Evolutionary conservation across 2,888 invertebrate species (phyloP), one percentile per base, ranked within the genome.

Genomic region (Cephus runcator): DNA sequence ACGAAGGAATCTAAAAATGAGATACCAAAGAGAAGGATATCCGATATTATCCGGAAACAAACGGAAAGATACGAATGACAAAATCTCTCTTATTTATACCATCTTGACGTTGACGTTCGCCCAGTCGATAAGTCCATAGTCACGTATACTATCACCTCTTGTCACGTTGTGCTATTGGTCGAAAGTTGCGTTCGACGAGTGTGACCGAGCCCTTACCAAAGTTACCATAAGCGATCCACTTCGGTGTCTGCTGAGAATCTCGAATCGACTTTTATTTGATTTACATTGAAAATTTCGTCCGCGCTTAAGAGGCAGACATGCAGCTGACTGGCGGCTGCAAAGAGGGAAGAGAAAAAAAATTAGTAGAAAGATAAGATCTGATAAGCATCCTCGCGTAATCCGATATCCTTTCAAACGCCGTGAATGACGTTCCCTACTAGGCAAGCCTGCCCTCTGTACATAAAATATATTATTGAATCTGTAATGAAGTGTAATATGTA

Each of bases 391-490:
- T 56, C 56, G 56, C 56, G 56, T 56, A 23, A 56, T 56, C 56
- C 23, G 23, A 56, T 56, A 56, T 56, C 56, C 56, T 56, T 56
- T 56, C 56, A 23, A 23, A 56, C 56, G 56, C 56, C 56, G 56
- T 56, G 56, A 56, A 56, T 9, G 9, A 56, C 23, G 56, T 56
- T 85, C 84, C 82, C 81, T 84, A 88, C 82, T 89, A 88, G 88
- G 87, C 88, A 87, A 87, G 85, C 87, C 56, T 89, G 87, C 88
- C 90, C 89, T 89, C 86, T 91, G 91, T 91, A 91, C 86, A 90
- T 90, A 90, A 85, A 85, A 84, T 82, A 85, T 87, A 88, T 88
- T 85, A 90, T 89, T 88, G 86, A 88, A 82, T 88, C 88, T 90
- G 86, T 90, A 90, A 90, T 87, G 88, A 90, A 88, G 83, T 88